A percentile compares a stretch with the other conserved stretches of the same genome.
phyloP scores from a whole-genome alignment of 1,140 invertebrate species.

The Apis cerana region DNA sequence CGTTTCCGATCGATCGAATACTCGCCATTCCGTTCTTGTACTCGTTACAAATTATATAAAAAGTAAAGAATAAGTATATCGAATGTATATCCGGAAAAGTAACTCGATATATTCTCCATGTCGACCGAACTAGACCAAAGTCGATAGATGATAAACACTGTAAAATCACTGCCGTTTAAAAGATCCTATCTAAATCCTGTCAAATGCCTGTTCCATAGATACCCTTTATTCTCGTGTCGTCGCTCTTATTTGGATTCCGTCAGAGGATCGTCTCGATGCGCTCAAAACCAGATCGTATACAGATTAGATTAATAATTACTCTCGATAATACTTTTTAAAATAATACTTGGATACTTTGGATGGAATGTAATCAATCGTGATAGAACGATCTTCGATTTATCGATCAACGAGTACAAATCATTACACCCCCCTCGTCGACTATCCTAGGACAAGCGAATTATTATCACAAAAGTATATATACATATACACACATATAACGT shows the following conservation, averaged over 20 bases:
- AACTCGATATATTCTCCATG: too few relatives aligned
- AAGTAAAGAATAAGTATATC: background rate
- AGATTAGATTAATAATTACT: slow-evolving; percentile 62
- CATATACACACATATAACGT: slow-evolving; percentile 51
- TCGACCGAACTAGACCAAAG: background rate
- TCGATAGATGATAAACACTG: slow-evolving; percentile 69
- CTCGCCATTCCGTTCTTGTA: background rate
- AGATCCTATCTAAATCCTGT: slow-evolving; percentile 77
- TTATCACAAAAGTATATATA: slow-evolving; percentile 64
- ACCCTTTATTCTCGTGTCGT: slow-evolving; percentile 76
- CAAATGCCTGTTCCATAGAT: slow-evolving; percentile 73
- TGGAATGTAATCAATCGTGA: slow-evolving; percentile 26
- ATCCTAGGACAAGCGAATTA: slow-evolving; percentile 62
- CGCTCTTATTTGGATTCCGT: slow-evolving; percentile 65
- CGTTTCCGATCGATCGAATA: background rate
- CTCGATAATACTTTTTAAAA: background rate
- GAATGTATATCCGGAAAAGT: background rate
- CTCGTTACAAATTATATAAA: background rate
- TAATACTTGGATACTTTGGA: background rate
- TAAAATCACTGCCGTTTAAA: slow-evolving; percentile 74
- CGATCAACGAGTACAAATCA: slow-evolving; percentile 79
- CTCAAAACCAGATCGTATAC: slow-evolving; percentile 11
- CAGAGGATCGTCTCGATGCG: slow-evolving; percentile 27
- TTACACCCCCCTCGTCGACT: slow-evolving; percentile 54
- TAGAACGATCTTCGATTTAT: slow-evolving; percentile 73